Evolutionary conservation across 2,113 vertebrate species (phyloP).

Genomic region (Oreochromis tanganicae): DNA sequence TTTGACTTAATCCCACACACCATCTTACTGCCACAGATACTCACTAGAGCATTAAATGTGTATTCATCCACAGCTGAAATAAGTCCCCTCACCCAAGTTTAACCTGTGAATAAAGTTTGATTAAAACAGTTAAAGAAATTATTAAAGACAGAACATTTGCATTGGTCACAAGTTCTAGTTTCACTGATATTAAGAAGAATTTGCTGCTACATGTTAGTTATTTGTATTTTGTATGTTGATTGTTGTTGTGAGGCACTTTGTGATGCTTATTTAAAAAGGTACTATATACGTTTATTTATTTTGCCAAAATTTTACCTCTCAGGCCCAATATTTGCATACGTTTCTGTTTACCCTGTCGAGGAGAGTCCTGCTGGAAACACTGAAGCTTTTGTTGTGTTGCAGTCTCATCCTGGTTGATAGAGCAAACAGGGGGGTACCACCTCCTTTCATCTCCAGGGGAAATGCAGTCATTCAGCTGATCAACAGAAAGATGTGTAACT

Average conservation of each 20-base stretch:
- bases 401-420: neutral
- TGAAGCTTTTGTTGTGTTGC: neutral
- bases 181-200: neutral
- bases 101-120: neutral
- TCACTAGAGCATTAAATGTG: neutral
- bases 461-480: slow-evolving; percentile 17
- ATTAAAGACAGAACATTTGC: neutral
- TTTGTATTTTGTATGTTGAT: neutral
- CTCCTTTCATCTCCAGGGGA: neutral
- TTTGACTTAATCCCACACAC: neutral
- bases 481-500: slow-evolving; percentile 27
- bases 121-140: neutral
- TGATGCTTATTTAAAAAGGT: neutral
- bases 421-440: neutral
- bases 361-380: neutral
- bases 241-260: neutral
- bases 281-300: neutral
- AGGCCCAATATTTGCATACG: neutral
- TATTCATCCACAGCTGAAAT: neutral
- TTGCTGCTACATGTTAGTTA: neutral
- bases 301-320: neutral
- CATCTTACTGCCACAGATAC: neutral
- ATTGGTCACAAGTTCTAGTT: neutral
- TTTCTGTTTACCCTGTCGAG: neutral
- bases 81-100: neutral